Percentiles rank a stretch among this genome's conserved stretches.
Conservation (phyloP, 2,797 vertebrate genomes). For the Microchirus variegatus region DNA sequence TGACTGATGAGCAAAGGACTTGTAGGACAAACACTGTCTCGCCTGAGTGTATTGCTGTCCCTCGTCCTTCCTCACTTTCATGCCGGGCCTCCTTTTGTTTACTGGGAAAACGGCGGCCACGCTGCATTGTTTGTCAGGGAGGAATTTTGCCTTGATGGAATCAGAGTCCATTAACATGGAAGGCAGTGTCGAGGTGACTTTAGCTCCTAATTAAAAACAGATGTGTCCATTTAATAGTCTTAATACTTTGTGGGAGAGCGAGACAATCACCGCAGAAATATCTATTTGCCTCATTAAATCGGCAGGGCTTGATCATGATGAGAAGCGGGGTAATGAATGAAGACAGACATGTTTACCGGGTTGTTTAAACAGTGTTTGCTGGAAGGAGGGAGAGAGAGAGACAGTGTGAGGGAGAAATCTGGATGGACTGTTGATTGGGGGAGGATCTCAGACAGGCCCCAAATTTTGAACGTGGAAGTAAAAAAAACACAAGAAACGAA, state of each 20-base stretch:
- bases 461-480: slow-evolving; percentile 15
- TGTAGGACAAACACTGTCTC: slow-evolving; percentile 3
- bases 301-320: slow-evolving; percentile 84
- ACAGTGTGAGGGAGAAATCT: slow-evolving; percentile 41
- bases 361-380: slow-evolving; percentile 81
- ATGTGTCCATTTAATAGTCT: slow-evolving; percentile 90
- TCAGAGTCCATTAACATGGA: slow-evolving; percentile 85
- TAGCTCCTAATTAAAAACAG: slow-evolving; percentile 89
- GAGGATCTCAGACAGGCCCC: slow-evolving; percentile 16
- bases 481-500: slow-evolving; percentile 7
- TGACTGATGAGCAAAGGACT: background rate
- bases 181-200: slow-evolving; percentile 86
- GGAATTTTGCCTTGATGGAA: slow-evolving; percentile 71
- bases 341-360: slow-evolving; percentile 86
- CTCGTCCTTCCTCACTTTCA: slow-evolving; percentile 9
- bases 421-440: slow-evolving; percentile 63
- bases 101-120: slow-evolving; percentile 31
- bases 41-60: slow-evolving; percentile 5
- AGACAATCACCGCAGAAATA: slow-evolving; percentile 86
- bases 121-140: slow-evolving; percentile 64
- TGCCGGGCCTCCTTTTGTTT: slow-evolving; percentile 64
- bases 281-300: slow-evolving; percentile 88
- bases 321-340: slow-evolving; percentile 85
- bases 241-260: slow-evolving; percentile 87
- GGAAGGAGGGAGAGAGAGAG: slow-evolving; percentile 55